Percentiles rank a stretch among this genome's conserved stretches.
phyloP scores from a whole-genome alignment of 2,888 invertebrate species.

The Fragum whitleyi region DNA sequence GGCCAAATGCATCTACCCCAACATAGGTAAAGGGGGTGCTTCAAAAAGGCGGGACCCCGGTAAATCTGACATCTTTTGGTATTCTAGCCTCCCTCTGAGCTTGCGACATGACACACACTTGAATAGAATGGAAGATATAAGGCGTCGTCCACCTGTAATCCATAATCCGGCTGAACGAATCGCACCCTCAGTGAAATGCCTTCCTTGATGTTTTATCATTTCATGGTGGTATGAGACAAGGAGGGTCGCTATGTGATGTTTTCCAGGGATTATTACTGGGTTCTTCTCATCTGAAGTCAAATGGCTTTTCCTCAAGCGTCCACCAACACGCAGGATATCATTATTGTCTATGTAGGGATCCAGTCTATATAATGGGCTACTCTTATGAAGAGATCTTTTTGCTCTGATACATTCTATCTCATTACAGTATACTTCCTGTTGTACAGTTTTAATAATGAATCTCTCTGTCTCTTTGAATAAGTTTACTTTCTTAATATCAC shows the following conservation, averaged over 20 bases:
- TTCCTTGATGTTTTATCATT: conserved; percentile 51
- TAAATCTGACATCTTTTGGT: conserved; percentile 60
- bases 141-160: conserved; percentile 45
- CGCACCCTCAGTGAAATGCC: conserved; percentile 60
- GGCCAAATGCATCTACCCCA: too few relatives aligned
- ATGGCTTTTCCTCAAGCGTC: conserved; percentile 8
- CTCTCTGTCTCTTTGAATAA: conserved; percentile 23
- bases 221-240: conserved; percentile 46
- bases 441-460: conserved; percentile 32
- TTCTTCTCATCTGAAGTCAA: conserved; percentile 38
- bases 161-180: conserved; percentile 51
- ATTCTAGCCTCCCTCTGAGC: conserved; percentile 23
- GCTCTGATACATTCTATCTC: conserved; percentile 28
- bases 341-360: conserved; percentile 28
- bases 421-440: conserved; percentile 21
- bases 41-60: conserved; percentile 47
- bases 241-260: conserved; percentile 45
- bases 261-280: conserved; percentile 40
- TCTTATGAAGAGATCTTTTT: conserved; percentile 13
- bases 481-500: background rate
- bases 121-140: conserved; percentile 34
- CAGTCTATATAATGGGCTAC: conserved; percentile 23
- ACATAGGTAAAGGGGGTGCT: conserved; percentile 59
- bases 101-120: conserved; percentile 48
- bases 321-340: conserved; percentile 40